Conservation (phyloP, 64 coral and sea anemone species). For the Pachyseris speciosa region DNA sequence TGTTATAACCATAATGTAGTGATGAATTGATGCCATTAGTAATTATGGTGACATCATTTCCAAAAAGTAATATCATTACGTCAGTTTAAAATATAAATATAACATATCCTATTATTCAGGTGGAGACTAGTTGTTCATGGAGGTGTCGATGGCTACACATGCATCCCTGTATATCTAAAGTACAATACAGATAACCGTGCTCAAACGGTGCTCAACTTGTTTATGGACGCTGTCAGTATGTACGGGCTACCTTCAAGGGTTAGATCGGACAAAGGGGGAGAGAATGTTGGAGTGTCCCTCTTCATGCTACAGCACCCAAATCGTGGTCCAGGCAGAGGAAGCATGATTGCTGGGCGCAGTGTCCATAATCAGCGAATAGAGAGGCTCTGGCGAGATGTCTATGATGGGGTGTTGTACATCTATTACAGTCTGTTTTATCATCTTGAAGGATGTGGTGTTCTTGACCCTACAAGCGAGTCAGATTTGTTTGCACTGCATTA, state of each 20-base stretch:
- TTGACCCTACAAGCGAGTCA: constrained; percentile 34
- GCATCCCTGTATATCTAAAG: constrained; percentile 36
- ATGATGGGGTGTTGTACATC: constrained; percentile 50
- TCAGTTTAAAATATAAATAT: neutral
- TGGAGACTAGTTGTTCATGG: constrained; percentile 51
- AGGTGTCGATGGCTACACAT: constrained; percentile 33
- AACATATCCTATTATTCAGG: neutral
- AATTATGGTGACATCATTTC: neutral
- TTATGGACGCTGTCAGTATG: constrained; percentile 24
- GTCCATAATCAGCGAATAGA: constrained; percentile 48
- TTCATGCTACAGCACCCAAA: constrained; percentile 38
- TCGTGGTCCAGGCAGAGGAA: constrained; percentile 42
- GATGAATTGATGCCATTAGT: neutral
- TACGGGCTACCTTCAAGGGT: constrained; percentile 37
- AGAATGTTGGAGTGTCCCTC: constrained; percentile 44
- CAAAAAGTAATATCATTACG: neutral
- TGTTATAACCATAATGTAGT: neutral
- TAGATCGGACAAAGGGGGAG: constrained; percentile 47
- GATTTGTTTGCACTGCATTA: constrained; percentile 48
- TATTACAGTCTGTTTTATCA: constrained; percentile 52
- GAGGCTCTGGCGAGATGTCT: constrained; percentile 57
- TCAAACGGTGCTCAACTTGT: constrained; percentile 17
- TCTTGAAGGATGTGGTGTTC: constrained; percentile 49
- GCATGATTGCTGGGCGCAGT: constrained; percentile 44
- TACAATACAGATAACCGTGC: constrained; percentile 17